phyloP scores from a whole-genome alignment of 2,888 invertebrate genomes.

The Callinectes sapidus region DNA sequence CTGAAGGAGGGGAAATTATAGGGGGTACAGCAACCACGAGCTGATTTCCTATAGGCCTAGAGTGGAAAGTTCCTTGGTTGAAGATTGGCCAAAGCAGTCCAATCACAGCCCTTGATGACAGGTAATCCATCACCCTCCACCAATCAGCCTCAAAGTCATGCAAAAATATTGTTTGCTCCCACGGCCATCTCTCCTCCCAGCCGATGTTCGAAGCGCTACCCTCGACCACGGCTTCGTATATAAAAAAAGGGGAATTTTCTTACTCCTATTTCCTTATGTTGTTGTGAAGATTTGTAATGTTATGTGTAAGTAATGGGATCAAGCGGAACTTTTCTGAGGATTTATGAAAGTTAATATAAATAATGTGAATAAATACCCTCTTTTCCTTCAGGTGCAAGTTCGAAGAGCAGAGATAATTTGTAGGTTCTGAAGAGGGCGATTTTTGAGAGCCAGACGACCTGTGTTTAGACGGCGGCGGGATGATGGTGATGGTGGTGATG shows the following conservation, averaged over 20 bases:
- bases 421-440: constrained; percentile 21
- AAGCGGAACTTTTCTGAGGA: not conserved
- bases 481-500: constrained; percentile 1
- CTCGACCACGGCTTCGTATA: constrained; percentile 22
- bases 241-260: not conserved
- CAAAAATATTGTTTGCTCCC: constrained; percentile 65
- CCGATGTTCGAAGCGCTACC: not conserved
- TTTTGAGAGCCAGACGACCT: constrained; percentile 42
- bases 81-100: constrained; percentile 58
- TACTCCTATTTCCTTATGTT: not conserved
- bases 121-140: constrained; percentile 65
- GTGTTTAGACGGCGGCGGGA: constrained; percentile 17
- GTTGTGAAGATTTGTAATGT: not conserved
- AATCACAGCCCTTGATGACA: constrained; percentile 62
- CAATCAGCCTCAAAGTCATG: constrained; percentile 64
- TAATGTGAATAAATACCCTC: not conserved
- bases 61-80: constrained; percentile 38
- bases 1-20: not conserved
- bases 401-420: constrained; percentile 40
- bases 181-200: constrained; percentile 46
- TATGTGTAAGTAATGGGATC: not conserved
- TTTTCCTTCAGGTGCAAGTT: not conserved
- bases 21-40: not conserved
- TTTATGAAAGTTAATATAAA: not conserved
- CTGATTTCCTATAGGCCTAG: constrained; percentile 48